Evolutionary conservation across 1,140 invertebrate genomes (phyloP).

Genomic region (Drosophila bifasciata): DNA sequence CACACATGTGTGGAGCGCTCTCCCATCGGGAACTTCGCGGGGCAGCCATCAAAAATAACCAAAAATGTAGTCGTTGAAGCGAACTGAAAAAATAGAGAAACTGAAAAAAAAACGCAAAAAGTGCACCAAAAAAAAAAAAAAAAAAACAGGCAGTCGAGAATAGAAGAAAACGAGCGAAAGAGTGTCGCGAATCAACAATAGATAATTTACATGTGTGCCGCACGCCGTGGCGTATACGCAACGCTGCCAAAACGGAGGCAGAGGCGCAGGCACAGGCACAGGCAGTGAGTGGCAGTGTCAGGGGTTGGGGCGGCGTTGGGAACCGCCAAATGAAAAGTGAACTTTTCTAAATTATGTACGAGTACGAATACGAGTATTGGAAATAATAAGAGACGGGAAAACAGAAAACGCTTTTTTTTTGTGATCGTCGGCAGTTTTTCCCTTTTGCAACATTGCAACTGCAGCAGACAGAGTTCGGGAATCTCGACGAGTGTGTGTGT

Average conservation of each 20-base stretch:
- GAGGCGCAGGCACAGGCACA: conserved; percentile 2
- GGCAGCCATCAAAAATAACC: conserved; percentile 47
- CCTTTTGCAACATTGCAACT: conserved; percentile 49
- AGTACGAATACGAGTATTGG: too few species aligned
- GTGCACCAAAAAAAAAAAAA: conserved; percentile 31
- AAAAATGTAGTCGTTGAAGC: conserved; percentile 44
- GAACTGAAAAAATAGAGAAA: conserved; percentile 10
- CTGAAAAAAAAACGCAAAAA: conserved; percentile 54
- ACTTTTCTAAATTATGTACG: conserved; percentile 10
- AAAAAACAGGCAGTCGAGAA: conserved; percentile 31
- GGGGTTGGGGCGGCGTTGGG: not conserved
- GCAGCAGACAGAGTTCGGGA: conserved; percentile 36
- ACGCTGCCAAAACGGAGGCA: conserved; percentile 9
- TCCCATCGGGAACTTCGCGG: conserved; percentile 32
- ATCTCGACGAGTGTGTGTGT: conserved; percentile 43
- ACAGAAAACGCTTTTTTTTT: conserved; percentile 30
- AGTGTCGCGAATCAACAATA: conserved; percentile 42
- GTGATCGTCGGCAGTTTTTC: conserved; percentile 58
- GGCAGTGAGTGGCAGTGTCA: conserved; percentile 6
- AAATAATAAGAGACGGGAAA: conserved; percentile 1
- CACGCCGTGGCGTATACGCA: conserved; percentile 60
- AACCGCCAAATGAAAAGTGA: conserved; percentile 44
- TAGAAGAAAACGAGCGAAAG: conserved; percentile 24
- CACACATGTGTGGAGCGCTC: conserved; percentile 37
- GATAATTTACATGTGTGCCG: conserved; percentile 24